Evolutionary conservation across 2,113 vertebrate species (phyloP).

Genomic region (Caracal caracal): DNA sequence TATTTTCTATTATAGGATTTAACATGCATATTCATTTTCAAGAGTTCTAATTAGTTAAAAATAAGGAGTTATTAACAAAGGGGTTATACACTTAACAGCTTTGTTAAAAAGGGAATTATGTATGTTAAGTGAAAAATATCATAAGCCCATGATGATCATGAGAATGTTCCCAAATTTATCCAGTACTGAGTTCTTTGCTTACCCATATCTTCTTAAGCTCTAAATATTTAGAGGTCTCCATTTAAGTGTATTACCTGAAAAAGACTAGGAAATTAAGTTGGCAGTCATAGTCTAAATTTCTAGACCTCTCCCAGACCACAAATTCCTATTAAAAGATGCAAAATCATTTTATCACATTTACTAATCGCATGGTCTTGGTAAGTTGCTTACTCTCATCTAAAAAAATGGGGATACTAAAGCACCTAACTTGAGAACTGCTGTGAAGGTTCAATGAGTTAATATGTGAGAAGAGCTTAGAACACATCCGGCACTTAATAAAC

Average conservation of each 20-base stretch:
- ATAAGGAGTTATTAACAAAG: not conserved
- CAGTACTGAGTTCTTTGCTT: not conserved
- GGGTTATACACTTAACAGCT: not conserved
- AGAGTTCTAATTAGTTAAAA: conserved; percentile 13
- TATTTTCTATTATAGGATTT: not conserved
- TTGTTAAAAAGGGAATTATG: not conserved
- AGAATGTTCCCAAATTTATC: not conserved
- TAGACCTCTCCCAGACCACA: not conserved
- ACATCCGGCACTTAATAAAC: not conserved
- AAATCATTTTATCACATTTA: not conserved
- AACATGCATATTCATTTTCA: not conserved
- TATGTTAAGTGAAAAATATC: not conserved
- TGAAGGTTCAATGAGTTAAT: conserved; percentile 15
- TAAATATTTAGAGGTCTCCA: not conserved
- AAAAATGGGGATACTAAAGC: conserved; percentile 12
- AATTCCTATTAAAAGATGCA: conserved; percentile 25
- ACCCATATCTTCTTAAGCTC: not conserved
- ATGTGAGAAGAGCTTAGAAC: not conserved
- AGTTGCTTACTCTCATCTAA: not conserved
- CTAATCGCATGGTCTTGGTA: not conserved
- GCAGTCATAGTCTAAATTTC: conserved; percentile 9
- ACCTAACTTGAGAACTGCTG: not conserved
- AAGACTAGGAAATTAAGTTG: conserved; percentile 20
- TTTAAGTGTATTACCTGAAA: not conserved
- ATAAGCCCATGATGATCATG: not conserved